Conservation (phyloP, 2,113 vertebrate genomes). For the Bubo blakistoni region DNA sequence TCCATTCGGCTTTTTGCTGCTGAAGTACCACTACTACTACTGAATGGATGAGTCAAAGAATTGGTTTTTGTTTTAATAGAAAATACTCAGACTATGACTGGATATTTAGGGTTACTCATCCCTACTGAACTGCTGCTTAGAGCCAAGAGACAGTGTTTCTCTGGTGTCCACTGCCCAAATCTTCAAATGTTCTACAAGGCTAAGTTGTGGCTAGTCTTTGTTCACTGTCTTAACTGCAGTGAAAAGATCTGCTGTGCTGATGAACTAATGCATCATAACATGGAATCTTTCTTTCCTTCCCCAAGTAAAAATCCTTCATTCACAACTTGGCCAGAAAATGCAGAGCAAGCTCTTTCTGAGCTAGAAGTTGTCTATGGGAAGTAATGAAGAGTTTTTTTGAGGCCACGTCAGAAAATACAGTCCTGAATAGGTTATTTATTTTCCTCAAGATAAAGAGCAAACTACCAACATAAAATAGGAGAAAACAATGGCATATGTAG, state of each 20-base stretch:
- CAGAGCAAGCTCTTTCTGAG: not conserved
- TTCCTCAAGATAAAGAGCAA: not conserved
- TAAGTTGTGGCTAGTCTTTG: not conserved
- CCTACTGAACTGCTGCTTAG: not conserved
- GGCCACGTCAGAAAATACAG: accelerated
- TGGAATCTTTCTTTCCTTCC: not conserved
- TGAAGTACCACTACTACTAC: not conserved
- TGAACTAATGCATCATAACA: not conserved
- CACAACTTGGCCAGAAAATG: not conserved
- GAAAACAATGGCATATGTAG: not conserved
- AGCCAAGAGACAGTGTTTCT: not conserved
- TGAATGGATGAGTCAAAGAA: not conserved
- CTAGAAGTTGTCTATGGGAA: not conserved
- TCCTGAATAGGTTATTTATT: not conserved
- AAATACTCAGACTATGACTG: not conserved
- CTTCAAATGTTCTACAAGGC: not conserved
- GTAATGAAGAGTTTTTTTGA: not conserved
- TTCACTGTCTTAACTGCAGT: not conserved
- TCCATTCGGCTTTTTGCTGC: not conserved
- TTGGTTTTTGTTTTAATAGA: not conserved
- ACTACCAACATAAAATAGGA: not conserved
- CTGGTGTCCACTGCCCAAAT: not conserved
- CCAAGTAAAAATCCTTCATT: not conserved
- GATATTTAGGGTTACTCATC: not conserved
- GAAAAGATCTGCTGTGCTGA: not conserved